phyloP scores from a whole-genome alignment of 2,888 invertebrate genomes.

The Miltochrista miniata region DNA sequence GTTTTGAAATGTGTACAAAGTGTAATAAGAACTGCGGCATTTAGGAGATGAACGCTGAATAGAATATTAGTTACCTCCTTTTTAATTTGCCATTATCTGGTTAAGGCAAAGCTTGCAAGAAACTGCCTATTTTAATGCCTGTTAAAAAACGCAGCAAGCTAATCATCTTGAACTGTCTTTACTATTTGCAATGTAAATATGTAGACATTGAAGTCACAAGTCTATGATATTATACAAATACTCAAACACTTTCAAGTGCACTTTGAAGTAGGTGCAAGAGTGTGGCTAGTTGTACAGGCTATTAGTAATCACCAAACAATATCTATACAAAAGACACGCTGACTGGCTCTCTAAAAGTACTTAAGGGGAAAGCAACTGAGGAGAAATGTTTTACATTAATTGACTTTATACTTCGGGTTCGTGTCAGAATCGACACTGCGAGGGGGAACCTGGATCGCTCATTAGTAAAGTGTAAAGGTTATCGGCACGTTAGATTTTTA shows the following conservation, averaged over 20 bases:
- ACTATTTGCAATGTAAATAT: slow-evolving; percentile 27
- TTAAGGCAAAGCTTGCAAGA: too few relatives aligned
- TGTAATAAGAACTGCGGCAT: too few relatives aligned
- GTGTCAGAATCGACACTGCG: slow-evolving; percentile 40
- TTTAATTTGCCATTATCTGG: too few relatives aligned
- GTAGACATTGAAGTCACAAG: slow-evolving; percentile 8
- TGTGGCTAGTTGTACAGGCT: slow-evolving; percentile 8
- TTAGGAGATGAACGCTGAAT: too few relatives aligned
- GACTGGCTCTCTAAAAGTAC: slow-evolving; percentile 40
- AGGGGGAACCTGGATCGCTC: slow-evolving; percentile 49
- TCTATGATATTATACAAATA: neutral
- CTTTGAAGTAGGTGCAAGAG: slow-evolving; percentile 12
- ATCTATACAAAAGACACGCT: slow-evolving; percentile 38
- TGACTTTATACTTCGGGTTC: slow-evolving; percentile 56
- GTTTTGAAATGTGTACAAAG: too few relatives aligned
- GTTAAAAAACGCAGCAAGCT: too few relatives aligned
- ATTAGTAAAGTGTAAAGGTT: slow-evolving; percentile 45
- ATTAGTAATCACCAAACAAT: slow-evolving; percentile 48
- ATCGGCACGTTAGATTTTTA: too few relatives aligned
- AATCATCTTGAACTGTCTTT: neutral
- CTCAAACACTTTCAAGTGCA: too few relatives aligned
- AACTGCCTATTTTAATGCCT: too few relatives aligned
- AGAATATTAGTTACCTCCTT: too few relatives aligned
- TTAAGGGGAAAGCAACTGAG: slow-evolving; percentile 44
- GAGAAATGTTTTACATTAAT: slow-evolving; percentile 67